Evolutionary conservation across 1,140 invertebrate species (phyloP).

Genomic region (Procambarus clarkii): DNA sequence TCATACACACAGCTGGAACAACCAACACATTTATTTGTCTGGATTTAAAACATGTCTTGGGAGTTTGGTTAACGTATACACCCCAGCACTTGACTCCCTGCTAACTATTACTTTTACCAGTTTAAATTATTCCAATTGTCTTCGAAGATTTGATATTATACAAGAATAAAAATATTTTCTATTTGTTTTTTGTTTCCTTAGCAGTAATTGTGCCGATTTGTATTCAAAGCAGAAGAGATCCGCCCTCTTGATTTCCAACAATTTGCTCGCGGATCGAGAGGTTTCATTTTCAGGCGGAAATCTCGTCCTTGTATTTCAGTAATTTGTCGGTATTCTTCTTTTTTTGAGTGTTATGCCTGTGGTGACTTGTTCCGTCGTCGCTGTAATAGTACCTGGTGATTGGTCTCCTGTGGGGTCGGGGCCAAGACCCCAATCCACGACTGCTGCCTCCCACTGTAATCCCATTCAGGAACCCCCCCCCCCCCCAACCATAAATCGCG

Average conservation of each 20-base stretch:
- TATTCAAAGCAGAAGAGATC: background rate
- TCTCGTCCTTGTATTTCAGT: too few species aligned
- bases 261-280: background rate
- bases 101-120: background rate
- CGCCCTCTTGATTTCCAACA: background rate
- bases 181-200: too few species aligned
- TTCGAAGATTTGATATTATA: background rate
- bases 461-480: slow-evolving; percentile 6
- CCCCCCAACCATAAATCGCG: slow-evolving; percentile 37
- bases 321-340: too few species aligned
- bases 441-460: slow-evolving; percentile 3
- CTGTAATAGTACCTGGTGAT: too few species aligned
- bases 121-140: background rate
- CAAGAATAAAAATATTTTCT: background rate
- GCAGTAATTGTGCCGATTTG: background rate
- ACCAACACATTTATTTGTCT: background rate
- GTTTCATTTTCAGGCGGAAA: too few species aligned
- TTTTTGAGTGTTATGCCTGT: too few species aligned
- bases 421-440: background rate
- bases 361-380: too few species aligned
- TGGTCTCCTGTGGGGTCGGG: too few species aligned
- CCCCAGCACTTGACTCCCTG: background rate
- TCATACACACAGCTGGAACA: background rate
- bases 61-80: background rate
- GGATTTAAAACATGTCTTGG: background rate